Evolutionary conservation across 1,140 invertebrate species (phyloP), one percentile per base, ranked within the genome.

Genomic region (Drosophila ercepeae): DNA sequence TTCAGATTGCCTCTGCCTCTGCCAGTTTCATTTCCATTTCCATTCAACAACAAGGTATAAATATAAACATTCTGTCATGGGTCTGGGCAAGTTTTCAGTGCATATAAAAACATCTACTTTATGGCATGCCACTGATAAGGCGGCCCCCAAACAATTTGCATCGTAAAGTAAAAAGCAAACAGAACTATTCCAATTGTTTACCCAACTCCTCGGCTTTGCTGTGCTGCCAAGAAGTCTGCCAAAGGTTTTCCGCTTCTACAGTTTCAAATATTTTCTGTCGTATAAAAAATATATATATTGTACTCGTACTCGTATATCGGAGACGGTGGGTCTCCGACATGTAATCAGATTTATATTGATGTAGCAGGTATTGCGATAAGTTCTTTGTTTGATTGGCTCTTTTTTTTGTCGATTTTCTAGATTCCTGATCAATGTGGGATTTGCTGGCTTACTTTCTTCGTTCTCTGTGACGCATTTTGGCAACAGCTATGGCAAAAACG

Each of bases 61-160:
- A 48, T 70, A 52, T 41, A 49, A 70, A 57, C 53, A 48, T 36
- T 51, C 29, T 48, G 71, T 68, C 52, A 82, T 60, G 50, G 32
- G 51, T 69, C 52, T 57, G 61, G 13, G 27, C 34, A 48, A 44
- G 36, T 41, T 46, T 42, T 57, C 59, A 58, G 45, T 45, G 27
- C 46, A 69, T 57, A 69, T 79, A 76, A 72, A 81, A 76, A 65
- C 65, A 73, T 86, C 27, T 76, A 74, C 46, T 79, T 84, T 75
- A 79, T 59, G 46, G 50, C 58, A 32, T 55, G 61, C 48, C 58
- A 27, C 23, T 57, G 79, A 84, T 84, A 84, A 84, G 79, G 72
- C 65, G 68, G 13, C 27, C 46, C 42, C 42, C 42, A 16, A 60
- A 71, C 64, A 59, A 59, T 86, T 83, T 84, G 70, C 75, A 79